A percentile compares a stretch with the other conserved stretches of the same genome.
Conservation (phyloP, 2,888 invertebrate genomes). For the Pammene fasciana region DNA sequence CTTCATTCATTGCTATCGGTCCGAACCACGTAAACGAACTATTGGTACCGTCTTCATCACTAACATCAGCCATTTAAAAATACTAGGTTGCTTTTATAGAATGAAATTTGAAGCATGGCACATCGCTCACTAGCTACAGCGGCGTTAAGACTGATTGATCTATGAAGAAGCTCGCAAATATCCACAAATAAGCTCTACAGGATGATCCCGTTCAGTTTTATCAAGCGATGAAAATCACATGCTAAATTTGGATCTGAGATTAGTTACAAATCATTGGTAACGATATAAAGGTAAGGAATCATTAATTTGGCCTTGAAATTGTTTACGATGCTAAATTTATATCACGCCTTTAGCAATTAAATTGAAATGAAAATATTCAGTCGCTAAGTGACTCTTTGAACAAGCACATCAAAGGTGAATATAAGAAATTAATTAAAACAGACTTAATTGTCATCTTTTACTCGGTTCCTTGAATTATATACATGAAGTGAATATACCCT, state of each 20-base stretch:
- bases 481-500: not conserved
- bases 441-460: conserved; percentile 15
- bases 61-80: conserved; percentile 25
- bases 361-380: conserved; percentile 2
- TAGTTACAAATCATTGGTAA: no score
- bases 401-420: conserved; percentile 6
- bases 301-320: not conserved
- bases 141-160: conserved; percentile 57
- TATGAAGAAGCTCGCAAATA: conserved; percentile 47
- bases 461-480: not conserved
- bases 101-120: conserved; percentile 16
- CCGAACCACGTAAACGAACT: conserved; percentile 67
- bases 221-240: not conserved
- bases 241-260: not conserved
- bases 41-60: conserved; percentile 49
- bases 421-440: conserved; percentile 18
- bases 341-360: conserved; percentile 1
- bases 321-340: not conserved
- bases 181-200: conserved; percentile 53
- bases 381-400: not conserved
- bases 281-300: not conserved
- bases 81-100: not conserved
- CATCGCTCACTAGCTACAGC: conserved; percentile 51
- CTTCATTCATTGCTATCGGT: conserved; percentile 65
- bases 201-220: conserved; percentile 45